Base-by-base conservation (phyloP, 1,140 invertebrate genomes). In the Aphelenchoides avenae region DNA sequence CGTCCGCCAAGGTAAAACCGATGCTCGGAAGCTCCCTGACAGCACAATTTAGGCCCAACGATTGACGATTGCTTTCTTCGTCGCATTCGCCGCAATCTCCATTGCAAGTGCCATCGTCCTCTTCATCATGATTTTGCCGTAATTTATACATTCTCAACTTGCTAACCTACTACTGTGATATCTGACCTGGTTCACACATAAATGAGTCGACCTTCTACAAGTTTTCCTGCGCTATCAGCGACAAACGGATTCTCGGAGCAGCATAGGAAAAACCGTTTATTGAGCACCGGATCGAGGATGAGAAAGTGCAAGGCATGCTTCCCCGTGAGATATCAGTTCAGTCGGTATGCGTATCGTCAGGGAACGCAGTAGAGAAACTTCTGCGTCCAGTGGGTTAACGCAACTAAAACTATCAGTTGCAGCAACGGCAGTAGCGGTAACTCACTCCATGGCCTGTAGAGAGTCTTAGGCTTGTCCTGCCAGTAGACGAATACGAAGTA, bases 401-500 rank as follows among this genome's bases (percentile, higher is more conserved):
- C 24, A 26, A 69, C 61, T 63, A 24, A 57, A 33, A 1, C 53
- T 4, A 1, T 15, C 15, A 57, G 40, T 9, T 13, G 22, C 9
- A 6, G 15, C 11, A 57, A 47, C 7, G n/a, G 22, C 9, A 43
- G 31, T 53, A 34, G 34, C 15, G 20, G 30, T 27, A 2, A 43
- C 61, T 75, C 40, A 73, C 73, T 44, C 70, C 70, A 73, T 9
- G 47, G 37, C 5, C 33, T 33, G 15, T 70, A 27, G 1, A 76
- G 15, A 31, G 48, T 43, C 13, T 36, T 29, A 7, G 71, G 73
- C 33, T 64, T 75, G 11, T 26, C 41, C 24, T 54, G 26, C 13
- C 30, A 48, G 5, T 48, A 43, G 34, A 75, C 71, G 39, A 75
- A 75, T 24, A 68, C 33, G 40, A 70, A 53, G 48, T 75, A 75